Evolutionary conservation across 2,888 invertebrate species (phyloP).

Genomic region (Sialis lutaria): DNA sequence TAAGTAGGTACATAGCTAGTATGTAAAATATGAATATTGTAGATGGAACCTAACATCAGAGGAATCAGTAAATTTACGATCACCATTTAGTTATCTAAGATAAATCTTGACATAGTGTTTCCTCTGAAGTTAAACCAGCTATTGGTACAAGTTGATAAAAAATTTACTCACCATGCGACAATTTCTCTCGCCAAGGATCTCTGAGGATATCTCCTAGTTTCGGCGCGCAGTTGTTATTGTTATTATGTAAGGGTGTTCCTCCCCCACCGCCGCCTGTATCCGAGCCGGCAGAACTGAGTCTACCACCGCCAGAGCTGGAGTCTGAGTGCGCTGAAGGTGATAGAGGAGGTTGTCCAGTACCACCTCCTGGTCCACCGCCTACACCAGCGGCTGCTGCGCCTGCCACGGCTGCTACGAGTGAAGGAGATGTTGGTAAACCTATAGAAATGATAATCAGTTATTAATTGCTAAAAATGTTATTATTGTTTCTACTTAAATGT

Average conservation of each 20-base stretch:
- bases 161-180: too few relatives aligned
- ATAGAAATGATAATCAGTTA: not conserved
- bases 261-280: slow-evolving; percentile 41
- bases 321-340: slow-evolving; percentile 73
- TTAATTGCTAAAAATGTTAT: not conserved
- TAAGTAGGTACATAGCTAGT: too few relatives aligned
- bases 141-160: too few relatives aligned
- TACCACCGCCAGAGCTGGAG: slow-evolving; percentile 65
- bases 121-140: too few relatives aligned
- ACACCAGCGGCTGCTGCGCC: slow-evolving; percentile 14
- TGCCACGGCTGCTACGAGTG: slow-evolving; percentile 6
- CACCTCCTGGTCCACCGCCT: slow-evolving; percentile 43
- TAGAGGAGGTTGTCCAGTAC: slow-evolving; percentile 28
- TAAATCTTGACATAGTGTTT: slow-evolving; percentile 14
- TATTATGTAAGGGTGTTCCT: slow-evolving; percentile 37
- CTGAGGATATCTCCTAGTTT: slow-evolving; percentile 30
- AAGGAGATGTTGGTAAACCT: slow-evolving; percentile 5
- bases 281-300: slow-evolving; percentile 63
- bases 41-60: too few relatives aligned
- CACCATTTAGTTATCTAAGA: not conserved
- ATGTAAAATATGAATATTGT: too few relatives aligned
- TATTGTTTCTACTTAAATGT: not conserved
- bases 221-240: slow-evolving; percentile 47
- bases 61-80: too few relatives aligned
- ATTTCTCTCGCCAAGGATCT: slow-evolving; percentile 5